phyloP scores from a whole-genome alignment of 37 sponge, comb jelly and placozoan species.

The Ianthella basta region DNA sequence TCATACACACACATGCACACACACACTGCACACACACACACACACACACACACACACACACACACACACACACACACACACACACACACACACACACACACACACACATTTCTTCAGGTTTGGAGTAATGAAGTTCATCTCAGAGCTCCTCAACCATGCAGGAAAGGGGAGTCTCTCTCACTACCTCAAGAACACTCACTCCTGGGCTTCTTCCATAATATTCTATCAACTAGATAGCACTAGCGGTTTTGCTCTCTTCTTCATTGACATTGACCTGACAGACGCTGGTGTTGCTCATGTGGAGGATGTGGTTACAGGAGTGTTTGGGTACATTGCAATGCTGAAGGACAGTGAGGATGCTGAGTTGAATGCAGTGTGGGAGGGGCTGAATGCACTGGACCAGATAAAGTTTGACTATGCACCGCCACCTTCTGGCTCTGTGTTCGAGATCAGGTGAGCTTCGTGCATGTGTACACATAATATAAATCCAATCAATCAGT shows the following conservation, averaged over 20 bases:
- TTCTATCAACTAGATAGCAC: conserved; percentile 33
- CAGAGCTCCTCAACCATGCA: conserved; percentile 54
- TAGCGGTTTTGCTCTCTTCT: conserved; percentile 46
- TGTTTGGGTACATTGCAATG: conserved; percentile 39
- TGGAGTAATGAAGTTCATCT: no score
- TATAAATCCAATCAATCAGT: no score
- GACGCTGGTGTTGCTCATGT: conserved; percentile 32
- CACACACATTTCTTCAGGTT: no score
- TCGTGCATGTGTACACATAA: no score
- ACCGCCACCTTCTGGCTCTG: neutral
- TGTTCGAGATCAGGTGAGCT: no score
- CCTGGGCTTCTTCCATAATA: conserved; percentile 37
- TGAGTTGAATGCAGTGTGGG: conserved; percentile 34
- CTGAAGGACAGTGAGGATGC: conserved; percentile 4
- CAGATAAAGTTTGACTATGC: conserved; percentile 42
- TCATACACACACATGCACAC: no score
- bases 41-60: no score
- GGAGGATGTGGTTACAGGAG: conserved; percentile 38
- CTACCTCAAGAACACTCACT: conserved; percentile 7
- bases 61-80: no score
- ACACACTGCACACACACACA: no score
- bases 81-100: no score
- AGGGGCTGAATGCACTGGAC: neutral
- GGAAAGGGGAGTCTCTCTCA: conserved; percentile 40
- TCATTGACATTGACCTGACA: conserved; percentile 43